phyloP scores from a whole-genome alignment of 1,140 invertebrate species.

The Acromyrmex heyeri region DNA sequence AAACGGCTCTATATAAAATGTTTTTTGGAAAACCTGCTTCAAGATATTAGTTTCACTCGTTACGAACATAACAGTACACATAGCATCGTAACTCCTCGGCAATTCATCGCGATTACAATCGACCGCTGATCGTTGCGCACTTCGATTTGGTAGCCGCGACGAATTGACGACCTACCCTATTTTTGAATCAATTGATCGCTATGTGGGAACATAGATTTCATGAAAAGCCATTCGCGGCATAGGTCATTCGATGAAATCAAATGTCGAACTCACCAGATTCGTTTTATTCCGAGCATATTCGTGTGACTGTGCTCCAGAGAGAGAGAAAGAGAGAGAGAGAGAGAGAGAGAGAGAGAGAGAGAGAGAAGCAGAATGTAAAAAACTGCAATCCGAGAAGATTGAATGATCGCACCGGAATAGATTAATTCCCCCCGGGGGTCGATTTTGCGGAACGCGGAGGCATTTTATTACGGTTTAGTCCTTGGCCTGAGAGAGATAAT shows the following conservation, averaged over 20 bases:
- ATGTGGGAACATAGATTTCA: slow-evolving; percentile 70
- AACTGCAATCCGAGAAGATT: slow-evolving; percentile 62
- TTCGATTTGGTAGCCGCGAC: slow-evolving; percentile 65
- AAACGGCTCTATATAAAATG: not conserved
- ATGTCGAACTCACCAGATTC: slow-evolving; percentile 72
- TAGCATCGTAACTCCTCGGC: slow-evolving; percentile 49
- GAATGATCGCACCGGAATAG: slow-evolving; percentile 65
- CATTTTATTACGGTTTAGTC: slow-evolving; percentile 56
- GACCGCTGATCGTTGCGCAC: slow-evolving; percentile 61
- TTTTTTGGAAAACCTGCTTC: slow-evolving; percentile 39
- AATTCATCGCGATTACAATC: slow-evolving; percentile 64
- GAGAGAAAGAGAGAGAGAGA: not conserved
- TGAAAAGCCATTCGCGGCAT: slow-evolving; percentile 69
- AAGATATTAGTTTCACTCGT: slow-evolving; percentile 45
- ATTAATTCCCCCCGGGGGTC: slow-evolving; percentile 64
- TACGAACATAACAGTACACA: slow-evolving; percentile 43
- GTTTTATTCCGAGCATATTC: slow-evolving; percentile 63
- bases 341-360: not conserved
- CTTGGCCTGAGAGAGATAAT: slow-evolving; percentile 35
- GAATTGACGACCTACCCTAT: slow-evolving; percentile 76
- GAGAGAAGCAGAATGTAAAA: slow-evolving; percentile 47
- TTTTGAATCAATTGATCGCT: slow-evolving; percentile 75
- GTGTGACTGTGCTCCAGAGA: slow-evolving; percentile 38
- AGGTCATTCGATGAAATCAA: slow-evolving; percentile 72
- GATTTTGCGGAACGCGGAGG: slow-evolving; percentile 63